Percentiles rank a stretch among this genome's conserved stretches.
Conservation (phyloP, 2,797 vertebrate genomes). For the Malacoraja senta region DNA sequence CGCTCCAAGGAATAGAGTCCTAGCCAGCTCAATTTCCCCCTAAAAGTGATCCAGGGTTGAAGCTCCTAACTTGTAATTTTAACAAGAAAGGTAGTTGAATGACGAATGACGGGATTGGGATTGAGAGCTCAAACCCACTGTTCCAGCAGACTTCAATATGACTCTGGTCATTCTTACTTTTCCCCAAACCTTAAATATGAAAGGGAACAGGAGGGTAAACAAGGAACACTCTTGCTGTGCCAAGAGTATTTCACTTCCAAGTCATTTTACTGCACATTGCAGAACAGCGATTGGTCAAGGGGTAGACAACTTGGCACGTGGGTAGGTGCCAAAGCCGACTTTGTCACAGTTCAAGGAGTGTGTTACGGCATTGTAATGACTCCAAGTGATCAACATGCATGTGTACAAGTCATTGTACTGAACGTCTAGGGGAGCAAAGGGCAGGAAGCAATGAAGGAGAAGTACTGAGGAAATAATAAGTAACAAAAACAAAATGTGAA, state of each 20-base stretch:
- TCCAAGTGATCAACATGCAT: not conserved
- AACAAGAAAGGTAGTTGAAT: not conserved
- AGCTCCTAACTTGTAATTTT: not conserved
- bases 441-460: not conserved
- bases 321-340: not conserved
- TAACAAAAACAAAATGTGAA: not conserved
- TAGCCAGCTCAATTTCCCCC: no score
- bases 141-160: not conserved
- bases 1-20: no score
- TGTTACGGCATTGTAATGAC: not conserved
- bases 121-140: not conserved
- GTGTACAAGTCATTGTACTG: not conserved
- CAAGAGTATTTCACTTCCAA: not conserved
- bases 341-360: not conserved
- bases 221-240: not conserved
- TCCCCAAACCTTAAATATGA: not conserved
- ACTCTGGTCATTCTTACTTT: not conserved
- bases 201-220: not conserved
- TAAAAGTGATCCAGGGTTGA: not conserved
- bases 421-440: not conserved
- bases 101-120: not conserved
- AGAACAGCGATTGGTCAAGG: not conserved
- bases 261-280: not conserved
- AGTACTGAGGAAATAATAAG: not conserved
- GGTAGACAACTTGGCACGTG: not conserved